Evolutionary conservation across 2,888 invertebrate species (phyloP), one percentile per base, ranked within the genome.

Genomic region (Orthosia incerta): DNA sequence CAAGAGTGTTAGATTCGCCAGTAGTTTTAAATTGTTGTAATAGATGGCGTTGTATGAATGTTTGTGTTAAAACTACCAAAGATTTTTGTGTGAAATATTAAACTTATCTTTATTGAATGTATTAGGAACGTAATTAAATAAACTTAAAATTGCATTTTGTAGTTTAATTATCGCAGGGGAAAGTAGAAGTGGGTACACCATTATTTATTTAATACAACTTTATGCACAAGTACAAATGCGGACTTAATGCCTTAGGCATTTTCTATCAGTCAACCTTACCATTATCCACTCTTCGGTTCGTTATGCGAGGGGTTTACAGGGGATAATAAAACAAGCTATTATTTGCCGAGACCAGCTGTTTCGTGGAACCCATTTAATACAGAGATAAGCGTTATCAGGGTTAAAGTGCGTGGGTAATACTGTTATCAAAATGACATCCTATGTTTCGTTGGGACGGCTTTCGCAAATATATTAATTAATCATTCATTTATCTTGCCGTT

Each of bases 41-140:
- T 89, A 95, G 94, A 92, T 94, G 93, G 92, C 93, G 89, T 77
- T 90, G 74, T 78, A 82, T 71, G 62, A 72, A 78, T 64, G 75
- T 73, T 63, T 71, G 71, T 69, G 50, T 82, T 63, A 64, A 75
- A 68, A 57, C 31, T 66, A 83, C 86, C 86, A 86, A 89, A 91
- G 88, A 88, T 79, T 84, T 76, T 77, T 78, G 85, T 86, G 86
- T 85, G 88, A 85, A 73, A 61, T 77, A 83, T 63, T 82, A 66
- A 72, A 79, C 74, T 62, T 73, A 80, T 81, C 51, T 74, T 3
- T 76, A 74, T 12, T 80, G 59, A 76, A 76, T 80, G 80, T 86
- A 81, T 72, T 76, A 71, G 71, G 61, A 65, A 53, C 63, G 18
- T 76, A 59, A 83, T 57, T 63, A 80, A 82, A 82, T 75, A 61